Evolutionary conservation across 2,888 invertebrate genomes (phyloP).

Genomic region (Luperina nickerlii): DNA sequence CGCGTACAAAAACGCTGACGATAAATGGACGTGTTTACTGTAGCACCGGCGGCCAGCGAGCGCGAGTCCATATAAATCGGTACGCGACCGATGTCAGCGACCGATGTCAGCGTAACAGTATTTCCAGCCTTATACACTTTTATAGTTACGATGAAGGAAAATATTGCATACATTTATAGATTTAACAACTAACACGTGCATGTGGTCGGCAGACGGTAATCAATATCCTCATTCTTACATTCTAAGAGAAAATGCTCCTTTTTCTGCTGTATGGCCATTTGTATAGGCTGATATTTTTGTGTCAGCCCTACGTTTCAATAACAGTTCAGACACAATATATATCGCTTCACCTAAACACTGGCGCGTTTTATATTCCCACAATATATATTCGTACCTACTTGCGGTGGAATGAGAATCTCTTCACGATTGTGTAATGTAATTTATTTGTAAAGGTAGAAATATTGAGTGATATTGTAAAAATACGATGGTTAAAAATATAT

Average conservation of each 20-base stretch:
- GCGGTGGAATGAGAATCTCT: conserved; percentile 34
- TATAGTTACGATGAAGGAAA: neutral
- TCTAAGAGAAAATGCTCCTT: neutral
- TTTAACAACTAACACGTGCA: neutral
- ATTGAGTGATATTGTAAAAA: conserved; percentile 1
- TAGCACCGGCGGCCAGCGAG: no score
- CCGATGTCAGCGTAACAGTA: no score
- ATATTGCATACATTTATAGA: neutral
- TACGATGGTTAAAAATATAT: no score
- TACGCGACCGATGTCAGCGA: no score
- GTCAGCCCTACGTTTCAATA: conserved; percentile 57
- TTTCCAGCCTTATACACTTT: neutral
- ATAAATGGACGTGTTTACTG: no score
- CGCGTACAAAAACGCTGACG: no score
- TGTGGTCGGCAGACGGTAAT: neutral
- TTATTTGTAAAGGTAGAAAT: conserved; percentile 11
- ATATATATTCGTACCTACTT: conserved; percentile 38
- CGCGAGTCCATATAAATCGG: no score
- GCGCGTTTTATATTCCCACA: conserved; percentile 55
- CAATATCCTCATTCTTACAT: neutral
- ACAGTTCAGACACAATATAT: conserved; percentile 53
- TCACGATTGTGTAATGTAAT: conserved; percentile 39
- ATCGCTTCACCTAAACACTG: conserved; percentile 57
- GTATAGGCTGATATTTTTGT: neutral
- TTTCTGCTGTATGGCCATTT: neutral